A percentile compares a stretch with the other conserved stretches of the same genome.
These are phyloP conservation scores for Noctua pronuba DNA, from an alignment of 2,888 invertebrate genomes.

Conservation along the genomic window DNA sequence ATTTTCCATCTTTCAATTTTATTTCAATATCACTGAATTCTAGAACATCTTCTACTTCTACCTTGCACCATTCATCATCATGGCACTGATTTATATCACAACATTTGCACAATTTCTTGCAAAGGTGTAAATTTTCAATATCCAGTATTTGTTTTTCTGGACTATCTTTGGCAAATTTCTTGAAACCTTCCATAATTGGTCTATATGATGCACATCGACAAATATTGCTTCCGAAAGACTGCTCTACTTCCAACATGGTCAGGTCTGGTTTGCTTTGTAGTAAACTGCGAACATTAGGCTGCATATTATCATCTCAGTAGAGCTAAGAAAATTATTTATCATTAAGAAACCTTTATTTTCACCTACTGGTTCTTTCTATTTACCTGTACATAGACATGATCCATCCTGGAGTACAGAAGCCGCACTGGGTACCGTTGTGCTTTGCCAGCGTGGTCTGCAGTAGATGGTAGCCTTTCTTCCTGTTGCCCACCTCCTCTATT, in stretches of 20 bases:
- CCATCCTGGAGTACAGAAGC: not conserved
- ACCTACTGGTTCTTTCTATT: not conserved
- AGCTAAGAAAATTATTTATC: not conserved
- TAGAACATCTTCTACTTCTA: not conserved
- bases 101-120: not conserved
- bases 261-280: conserved; percentile 1
- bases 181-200: not conserved
- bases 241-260: not conserved
- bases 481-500: not conserved
- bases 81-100: not conserved
- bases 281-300: not conserved
- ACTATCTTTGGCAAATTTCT: not conserved
- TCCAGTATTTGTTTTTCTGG: not conserved
- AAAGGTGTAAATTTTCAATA: not conserved
- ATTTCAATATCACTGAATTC: not conserved
- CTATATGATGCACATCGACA: not conserved
- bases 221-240: not conserved
- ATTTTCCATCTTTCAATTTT: not conserved
- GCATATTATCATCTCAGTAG: not conserved
- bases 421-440: not conserved
- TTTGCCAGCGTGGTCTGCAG: not conserved
- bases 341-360: not conserved
- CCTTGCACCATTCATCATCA: not conserved
- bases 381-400: conserved; percentile 2
- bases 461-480: not conserved